These are phyloP conservation scores for Semotilus atromaculatus DNA, from an alignment of 2,797 vertebrate genomes.

Conservation along the genomic window DNA sequence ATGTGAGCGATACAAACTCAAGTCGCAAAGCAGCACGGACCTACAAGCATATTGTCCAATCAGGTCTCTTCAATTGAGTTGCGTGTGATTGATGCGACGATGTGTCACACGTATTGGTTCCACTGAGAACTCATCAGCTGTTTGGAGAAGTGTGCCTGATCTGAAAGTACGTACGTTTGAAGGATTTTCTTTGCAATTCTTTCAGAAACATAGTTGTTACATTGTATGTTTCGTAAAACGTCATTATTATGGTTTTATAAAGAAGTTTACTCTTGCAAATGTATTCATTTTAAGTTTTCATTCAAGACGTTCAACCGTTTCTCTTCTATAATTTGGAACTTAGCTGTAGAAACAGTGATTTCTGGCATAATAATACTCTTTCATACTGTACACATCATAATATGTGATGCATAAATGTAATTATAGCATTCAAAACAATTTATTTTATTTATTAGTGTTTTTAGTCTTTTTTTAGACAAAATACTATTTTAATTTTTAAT, in stretches of 20 bases:
- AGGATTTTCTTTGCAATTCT: neutral
- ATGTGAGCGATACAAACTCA: slow-evolving; percentile 25
- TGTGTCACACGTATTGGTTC: slow-evolving; percentile 19
- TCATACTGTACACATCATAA: neutral
- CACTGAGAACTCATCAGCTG: slow-evolving; percentile 14
- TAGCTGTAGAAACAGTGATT: neutral
- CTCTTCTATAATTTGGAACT: neutral
- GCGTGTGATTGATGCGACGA: slow-evolving; percentile 25
- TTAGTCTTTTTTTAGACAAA: neutral
- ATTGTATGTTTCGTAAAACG: neutral
- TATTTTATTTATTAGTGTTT: neutral
- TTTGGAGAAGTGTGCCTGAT: neutral
- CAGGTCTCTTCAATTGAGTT: neutral
- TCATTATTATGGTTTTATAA: neutral
- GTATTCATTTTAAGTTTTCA: neutral
- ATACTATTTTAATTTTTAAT: neutral
- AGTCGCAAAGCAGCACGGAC: slow-evolving; percentile 43
- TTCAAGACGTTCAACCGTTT: neutral
- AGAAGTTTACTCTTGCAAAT: neutral
- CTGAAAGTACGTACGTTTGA: slow-evolving; percentile 22
- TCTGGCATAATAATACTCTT: neutral
- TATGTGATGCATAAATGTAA: neutral
- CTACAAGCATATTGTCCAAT: slow-evolving; percentile 48
- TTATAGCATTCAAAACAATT: neutral
- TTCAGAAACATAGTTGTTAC: neutral